Percentiles rank a stretch among this genome's conserved stretches.
Evolutionary conservation across 2,888 invertebrate genomes (phyloP).

Genomic region (Dichetophora obliterata): DNA sequence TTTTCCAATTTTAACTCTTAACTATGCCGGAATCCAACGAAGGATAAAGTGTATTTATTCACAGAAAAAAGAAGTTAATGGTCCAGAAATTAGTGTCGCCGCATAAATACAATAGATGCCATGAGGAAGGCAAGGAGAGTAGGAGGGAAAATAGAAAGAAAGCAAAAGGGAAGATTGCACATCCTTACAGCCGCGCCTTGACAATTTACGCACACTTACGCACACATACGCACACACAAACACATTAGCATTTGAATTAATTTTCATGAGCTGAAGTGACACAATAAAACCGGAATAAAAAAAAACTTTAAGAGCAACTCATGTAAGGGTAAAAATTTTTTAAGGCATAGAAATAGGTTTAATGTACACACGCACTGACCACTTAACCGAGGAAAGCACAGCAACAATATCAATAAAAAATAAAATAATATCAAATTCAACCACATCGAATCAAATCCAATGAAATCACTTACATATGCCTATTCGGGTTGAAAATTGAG

Average conservation of each 20-base stretch:
- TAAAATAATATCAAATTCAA: constrained; percentile 34
- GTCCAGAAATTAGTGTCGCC: constrained; percentile 45
- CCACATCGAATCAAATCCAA: constrained; percentile 46
- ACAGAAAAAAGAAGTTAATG: constrained; percentile 44
- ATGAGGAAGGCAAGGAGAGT: neutral
- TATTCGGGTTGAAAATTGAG: constrained; percentile 5
- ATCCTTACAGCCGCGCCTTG: neutral
- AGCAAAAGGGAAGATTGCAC: neutral
- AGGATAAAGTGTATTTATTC: no score
- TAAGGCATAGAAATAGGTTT: neutral
- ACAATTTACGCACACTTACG: neutral
- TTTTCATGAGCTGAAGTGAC: neutral
- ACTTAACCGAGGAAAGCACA: neutral
- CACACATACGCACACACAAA: no score
- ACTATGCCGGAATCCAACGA: no score
- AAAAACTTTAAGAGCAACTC: constrained; percentile 1
- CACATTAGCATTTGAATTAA: neutral
- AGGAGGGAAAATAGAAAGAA: neutral
- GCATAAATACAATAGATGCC: constrained; percentile 10
- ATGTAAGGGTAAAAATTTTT: neutral
- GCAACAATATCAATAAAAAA: constrained; percentile 4
- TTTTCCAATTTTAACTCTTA: no score
- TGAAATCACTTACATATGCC: constrained; percentile 21
- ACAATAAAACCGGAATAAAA: neutral
- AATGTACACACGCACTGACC: neutral